phyloP scores from a whole-genome alignment of 2,888 invertebrate species.

The Drosophila cognata region DNA sequence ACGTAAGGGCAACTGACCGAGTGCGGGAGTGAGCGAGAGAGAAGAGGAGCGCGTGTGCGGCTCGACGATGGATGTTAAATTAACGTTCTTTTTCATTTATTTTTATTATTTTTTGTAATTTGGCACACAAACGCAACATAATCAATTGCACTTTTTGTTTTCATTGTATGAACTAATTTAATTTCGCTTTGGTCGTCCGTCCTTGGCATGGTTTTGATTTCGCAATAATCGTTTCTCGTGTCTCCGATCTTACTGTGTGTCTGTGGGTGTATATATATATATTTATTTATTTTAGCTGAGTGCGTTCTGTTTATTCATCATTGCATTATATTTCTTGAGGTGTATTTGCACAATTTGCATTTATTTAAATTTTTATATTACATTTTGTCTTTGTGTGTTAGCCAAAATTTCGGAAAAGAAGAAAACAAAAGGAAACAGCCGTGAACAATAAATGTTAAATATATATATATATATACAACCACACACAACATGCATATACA shows the following conservation, averaged over 20 bases:
- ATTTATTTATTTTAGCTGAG: slow-evolving; percentile 22
- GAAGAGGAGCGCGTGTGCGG: neutral
- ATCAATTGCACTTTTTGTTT: slow-evolving; percentile 49
- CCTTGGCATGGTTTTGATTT: slow-evolving; percentile 76
- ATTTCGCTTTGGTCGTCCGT: slow-evolving; percentile 64
- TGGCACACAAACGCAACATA: slow-evolving; percentile 40
- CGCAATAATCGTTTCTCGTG: slow-evolving; percentile 49
- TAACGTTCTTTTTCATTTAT: slow-evolving; percentile 14
- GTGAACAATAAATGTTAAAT: slow-evolving; percentile 40
- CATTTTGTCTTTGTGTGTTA: slow-evolving; percentile 27
- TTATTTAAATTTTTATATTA: slow-evolving; percentile 33
- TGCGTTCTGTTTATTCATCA: slow-evolving; percentile 46
- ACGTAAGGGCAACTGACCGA: slow-evolving; percentile 5
- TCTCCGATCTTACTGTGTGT: slow-evolving; percentile 9
- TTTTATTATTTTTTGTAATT: neutral
- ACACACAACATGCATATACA: slow-evolving; percentile 2
- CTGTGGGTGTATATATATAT: slow-evolving; percentile 9
- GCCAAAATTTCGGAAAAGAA: slow-evolving; percentile 36
- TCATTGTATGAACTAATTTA: slow-evolving; percentile 70
- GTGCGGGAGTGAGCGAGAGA: neutral
- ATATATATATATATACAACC: slow-evolving; percentile 12
- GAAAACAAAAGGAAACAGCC: slow-evolving; percentile 26
- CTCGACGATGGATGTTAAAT: slow-evolving; percentile 13
- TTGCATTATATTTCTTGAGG: slow-evolving; percentile 20
- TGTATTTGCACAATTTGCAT: slow-evolving; percentile 41